Evolutionary conservation across 2,888 invertebrate genomes (phyloP).

Genomic region (Labia minor): DNA sequence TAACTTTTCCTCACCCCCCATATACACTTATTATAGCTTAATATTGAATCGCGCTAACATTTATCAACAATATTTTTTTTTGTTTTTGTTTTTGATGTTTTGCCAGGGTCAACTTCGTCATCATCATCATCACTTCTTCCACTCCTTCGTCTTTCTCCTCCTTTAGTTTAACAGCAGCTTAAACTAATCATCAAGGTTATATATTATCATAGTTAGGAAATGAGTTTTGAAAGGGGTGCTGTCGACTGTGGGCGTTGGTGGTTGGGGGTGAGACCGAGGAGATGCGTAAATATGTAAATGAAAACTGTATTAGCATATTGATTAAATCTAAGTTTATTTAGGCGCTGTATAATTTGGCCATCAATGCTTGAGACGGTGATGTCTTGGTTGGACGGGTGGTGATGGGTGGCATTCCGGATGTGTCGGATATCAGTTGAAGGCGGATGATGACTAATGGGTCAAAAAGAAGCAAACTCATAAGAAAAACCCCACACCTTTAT

Average conservation of each 20-base stretch:
- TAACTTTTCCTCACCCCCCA: no score
- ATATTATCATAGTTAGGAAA: constrained; percentile 13
- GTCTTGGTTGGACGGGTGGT: no score
- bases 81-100: background rate
- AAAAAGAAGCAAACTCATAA: background rate
- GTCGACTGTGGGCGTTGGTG: background rate
- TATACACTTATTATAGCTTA: no score
- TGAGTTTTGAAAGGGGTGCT: background rate
- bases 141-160: no score
- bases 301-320: constrained; percentile 13
- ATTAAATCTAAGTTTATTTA: constrained; percentile 13
- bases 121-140: no score
- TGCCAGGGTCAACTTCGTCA: background rate
- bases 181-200: constrained; percentile 13
- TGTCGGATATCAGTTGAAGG: background rate
- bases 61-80: background rate
- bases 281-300: constrained; percentile 2
- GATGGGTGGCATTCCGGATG: background rate
- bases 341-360: constrained; percentile 13
- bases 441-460: background rate
- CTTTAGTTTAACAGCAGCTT: background rate
- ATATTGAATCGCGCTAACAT: background rate
- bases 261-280: background rate
- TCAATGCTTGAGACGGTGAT: background rate
- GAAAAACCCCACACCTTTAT: no score